These are phyloP conservation scores for Dynastes hyllus DNA, from an alignment of 2,888 invertebrate species.

Conservation along the genomic window DNA sequence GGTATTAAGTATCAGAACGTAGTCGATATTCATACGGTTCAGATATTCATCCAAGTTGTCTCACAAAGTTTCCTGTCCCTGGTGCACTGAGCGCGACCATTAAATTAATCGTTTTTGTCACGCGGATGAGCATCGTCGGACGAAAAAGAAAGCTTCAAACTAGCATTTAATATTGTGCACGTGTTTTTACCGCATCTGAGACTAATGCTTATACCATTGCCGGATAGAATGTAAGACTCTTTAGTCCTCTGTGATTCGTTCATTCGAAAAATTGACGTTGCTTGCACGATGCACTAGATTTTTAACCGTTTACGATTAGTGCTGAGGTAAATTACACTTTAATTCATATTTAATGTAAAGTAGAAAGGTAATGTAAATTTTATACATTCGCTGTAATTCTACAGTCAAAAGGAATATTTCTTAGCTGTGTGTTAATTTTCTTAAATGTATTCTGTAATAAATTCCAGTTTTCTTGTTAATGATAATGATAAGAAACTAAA, in stretches of 20 bases:
- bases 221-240: neutral
- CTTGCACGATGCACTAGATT: slow-evolving; percentile 16
- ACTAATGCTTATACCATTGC: slow-evolving; percentile 48
- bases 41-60: slow-evolving; percentile 38
- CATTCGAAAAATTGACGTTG: slow-evolving; percentile 30
- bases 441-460: no score
- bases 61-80: slow-evolving; percentile 46
- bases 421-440: neutral
- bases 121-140: slow-evolving; percentile 53
- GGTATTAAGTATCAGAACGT: slow-evolving; percentile 35
- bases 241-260: slow-evolving; percentile 16
- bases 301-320: neutral
- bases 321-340: slow-evolving; percentile 33
- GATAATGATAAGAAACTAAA: no score
- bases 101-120: slow-evolving; percentile 56
- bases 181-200: slow-evolving; percentile 43
- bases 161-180: slow-evolving; percentile 51
- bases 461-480: no score
- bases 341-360: slow-evolving; percentile 21
- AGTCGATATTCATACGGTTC: slow-evolving; percentile 20
- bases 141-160: slow-evolving; percentile 35
- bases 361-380: slow-evolving; percentile 1
- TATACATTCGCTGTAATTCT: neutral
- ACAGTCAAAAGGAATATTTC: neutral
- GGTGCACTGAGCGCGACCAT: slow-evolving; percentile 33